Evolutionary conservation across 2,888 invertebrate species (phyloP).

Genomic region (Cyclophora punctaria): DNA sequence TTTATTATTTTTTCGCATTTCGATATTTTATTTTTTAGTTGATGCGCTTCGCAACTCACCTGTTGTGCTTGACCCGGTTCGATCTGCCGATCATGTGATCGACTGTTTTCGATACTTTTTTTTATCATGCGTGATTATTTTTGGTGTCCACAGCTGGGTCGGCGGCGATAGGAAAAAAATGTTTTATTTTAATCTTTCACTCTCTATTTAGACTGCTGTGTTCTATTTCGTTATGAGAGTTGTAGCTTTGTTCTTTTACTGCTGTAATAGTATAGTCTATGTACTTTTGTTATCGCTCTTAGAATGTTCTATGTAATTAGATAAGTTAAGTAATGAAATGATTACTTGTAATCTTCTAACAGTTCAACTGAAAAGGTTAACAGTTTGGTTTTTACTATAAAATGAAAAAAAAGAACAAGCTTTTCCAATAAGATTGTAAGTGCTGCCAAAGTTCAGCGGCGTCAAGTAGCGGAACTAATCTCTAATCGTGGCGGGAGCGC

Average conservation of each 20-base stretch:
- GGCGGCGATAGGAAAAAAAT: conserved; percentile 11
- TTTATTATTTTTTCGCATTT: conserved; percentile 75
- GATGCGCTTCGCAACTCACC: conserved; percentile 71
- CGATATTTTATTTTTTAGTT: conserved; percentile 76
- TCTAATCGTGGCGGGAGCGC: conserved; percentile 13
- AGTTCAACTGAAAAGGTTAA: too few species aligned
- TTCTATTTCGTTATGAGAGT: too few species aligned
- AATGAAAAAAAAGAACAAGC: too few species aligned
- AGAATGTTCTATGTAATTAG: too few species aligned
- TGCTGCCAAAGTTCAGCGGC: conserved; percentile 47
- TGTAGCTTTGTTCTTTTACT: too few species aligned
- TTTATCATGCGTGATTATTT: conserved; percentile 34
- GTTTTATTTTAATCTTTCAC: conserved; percentile 9
- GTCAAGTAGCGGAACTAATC: conserved; percentile 66
- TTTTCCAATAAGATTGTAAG: conserved; percentile 27
- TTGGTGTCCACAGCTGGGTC: conserved; percentile 17
- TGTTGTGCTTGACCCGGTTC: conserved; percentile 74
- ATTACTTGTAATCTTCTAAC: too few species aligned
- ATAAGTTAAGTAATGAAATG: too few species aligned
- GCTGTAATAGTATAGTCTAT: too few species aligned
- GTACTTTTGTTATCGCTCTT: too few species aligned
- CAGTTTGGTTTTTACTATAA: too few species aligned
- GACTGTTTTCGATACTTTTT: conserved; percentile 56
- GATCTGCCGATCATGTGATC: conserved; percentile 71
- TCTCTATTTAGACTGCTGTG: not conserved